A percentile compares a stretch with the other conserved stretches of the same genome.
Evolutionary conservation across 1,140 invertebrate species (phyloP).

Genomic region (Diabrotica virgifera): DNA sequence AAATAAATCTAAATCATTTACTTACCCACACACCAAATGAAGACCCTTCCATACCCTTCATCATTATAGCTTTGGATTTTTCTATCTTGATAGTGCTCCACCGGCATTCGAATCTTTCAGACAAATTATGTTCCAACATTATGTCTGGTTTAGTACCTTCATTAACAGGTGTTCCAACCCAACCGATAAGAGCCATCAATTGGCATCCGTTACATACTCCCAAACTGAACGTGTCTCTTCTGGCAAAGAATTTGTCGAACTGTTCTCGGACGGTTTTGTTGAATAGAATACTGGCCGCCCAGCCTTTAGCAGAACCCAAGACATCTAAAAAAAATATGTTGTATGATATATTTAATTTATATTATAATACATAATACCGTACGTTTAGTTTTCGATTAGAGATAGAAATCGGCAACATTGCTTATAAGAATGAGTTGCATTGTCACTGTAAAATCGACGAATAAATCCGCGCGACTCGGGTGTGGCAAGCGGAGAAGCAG

Average conservation of each 20-base stretch:
- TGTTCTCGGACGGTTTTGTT: slow-evolving; percentile 62
- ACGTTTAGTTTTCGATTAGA: too few relatives aligned
- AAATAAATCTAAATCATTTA: not conserved
- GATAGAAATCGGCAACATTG: too few relatives aligned
- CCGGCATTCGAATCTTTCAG: slow-evolving; percentile 86
- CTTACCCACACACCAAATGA: slow-evolving; percentile 86
- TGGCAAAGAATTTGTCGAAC: slow-evolving; percentile 67
- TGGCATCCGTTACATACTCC: slow-evolving; percentile 99
- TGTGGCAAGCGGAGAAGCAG: too few relatives aligned
- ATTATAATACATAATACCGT: too few relatives aligned
- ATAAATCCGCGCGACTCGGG: too few relatives aligned
- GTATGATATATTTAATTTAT: slow-evolving; percentile 1
- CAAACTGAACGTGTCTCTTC: slow-evolving; percentile 87
- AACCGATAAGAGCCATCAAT: slow-evolving; percentile 84
- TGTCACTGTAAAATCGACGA: too few relatives aligned
- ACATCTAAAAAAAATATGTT: slow-evolving; percentile 65
- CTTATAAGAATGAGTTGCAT: too few relatives aligned
- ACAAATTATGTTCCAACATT: slow-evolving; percentile 80
- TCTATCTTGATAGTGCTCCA: slow-evolving; percentile 75
- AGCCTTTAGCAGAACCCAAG: slow-evolving; percentile 94
- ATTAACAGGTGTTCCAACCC: slow-evolving; percentile 53
- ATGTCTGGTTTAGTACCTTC: slow-evolving; percentile 57
- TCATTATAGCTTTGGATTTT: slow-evolving; percentile 76
- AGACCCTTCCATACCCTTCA: slow-evolving; percentile 80
- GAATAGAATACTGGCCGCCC: slow-evolving; percentile 89